A percentile compares a stretch with the other conserved stretches of the same genome.
Conservation (phyloP, 1,140 invertebrate genomes). For the Protaetia brevitarsis region DNA sequence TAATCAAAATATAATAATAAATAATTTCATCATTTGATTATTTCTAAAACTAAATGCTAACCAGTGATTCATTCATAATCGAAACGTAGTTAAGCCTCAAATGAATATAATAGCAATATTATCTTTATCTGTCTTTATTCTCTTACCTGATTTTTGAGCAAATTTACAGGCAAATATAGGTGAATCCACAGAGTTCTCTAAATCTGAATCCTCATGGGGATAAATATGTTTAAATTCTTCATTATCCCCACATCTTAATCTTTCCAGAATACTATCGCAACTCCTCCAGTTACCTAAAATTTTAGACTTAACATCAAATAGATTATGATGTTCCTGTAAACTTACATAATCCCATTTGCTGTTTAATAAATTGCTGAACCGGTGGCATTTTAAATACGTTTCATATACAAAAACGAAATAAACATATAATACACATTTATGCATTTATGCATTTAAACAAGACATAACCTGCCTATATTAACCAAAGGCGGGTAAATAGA, state of each 20-base stretch:
- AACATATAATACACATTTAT: too few relatives aligned
- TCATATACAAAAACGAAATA: not conserved
- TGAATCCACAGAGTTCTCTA: conserved; percentile 49
- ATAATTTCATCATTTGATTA: too few relatives aligned
- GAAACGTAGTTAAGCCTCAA: too few relatives aligned
- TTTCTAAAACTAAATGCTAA: too few relatives aligned
- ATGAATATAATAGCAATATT: conserved; percentile 44
- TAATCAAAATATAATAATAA: too few relatives aligned
- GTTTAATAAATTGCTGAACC: conserved; percentile 4
- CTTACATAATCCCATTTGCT: conserved; percentile 21
- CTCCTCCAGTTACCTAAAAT: conserved; percentile 49
- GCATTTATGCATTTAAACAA: too few relatives aligned
- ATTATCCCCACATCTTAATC: conserved; percentile 49
- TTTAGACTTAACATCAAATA: not conserved
- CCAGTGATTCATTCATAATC: too few relatives aligned
- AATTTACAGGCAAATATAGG: conserved; percentile 66
- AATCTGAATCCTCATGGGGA: conserved; percentile 46
- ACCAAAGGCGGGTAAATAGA: too few relatives aligned
- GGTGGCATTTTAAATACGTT: not conserved
- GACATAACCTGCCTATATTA: too few relatives aligned
- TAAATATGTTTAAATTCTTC: conserved; percentile 57
- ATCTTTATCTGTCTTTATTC: not conserved
- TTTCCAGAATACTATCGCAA: conserved; percentile 51
- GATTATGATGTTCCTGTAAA: conserved; percentile 1
- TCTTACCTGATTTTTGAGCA: conserved; percentile 49